Conservation (phyloP, 2,797 vertebrate genomes). For the Micropoecilia bifurca region DNA sequence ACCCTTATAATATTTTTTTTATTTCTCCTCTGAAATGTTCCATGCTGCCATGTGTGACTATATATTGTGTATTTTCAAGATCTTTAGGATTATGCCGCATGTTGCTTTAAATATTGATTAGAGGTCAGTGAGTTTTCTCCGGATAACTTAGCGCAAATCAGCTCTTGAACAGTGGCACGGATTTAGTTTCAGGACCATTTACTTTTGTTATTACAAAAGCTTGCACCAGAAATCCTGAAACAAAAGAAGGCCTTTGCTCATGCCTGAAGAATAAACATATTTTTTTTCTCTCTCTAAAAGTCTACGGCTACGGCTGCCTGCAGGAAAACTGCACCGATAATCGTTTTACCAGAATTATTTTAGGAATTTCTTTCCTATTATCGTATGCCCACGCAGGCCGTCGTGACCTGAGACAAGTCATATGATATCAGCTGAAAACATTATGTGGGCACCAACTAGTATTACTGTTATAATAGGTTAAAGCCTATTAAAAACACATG, state of each 20-base stretch:
- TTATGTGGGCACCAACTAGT: slow-evolving; percentile 38
- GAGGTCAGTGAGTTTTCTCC: slow-evolving; percentile 32
- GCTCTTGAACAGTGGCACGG: slow-evolving; percentile 23
- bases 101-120: slow-evolving; percentile 33
- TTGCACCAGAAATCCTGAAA: slow-evolving; percentile 14
- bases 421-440: slow-evolving; percentile 53
- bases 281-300: background rate
- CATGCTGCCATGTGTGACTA: background rate
- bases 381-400: slow-evolving; percentile 31
- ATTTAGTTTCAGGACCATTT: slow-evolving; percentile 54
- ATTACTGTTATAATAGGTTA: slow-evolving; percentile 47
- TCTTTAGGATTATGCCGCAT: background rate
- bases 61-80: background rate
- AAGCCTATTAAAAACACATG: slow-evolving; percentile 48
- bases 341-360: slow-evolving; percentile 45
- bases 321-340: slow-evolving; percentile 23
- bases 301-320: slow-evolving; percentile 4
- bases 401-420: slow-evolving; percentile 28
- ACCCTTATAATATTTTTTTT: background rate
- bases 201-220: slow-evolving; percentile 59
- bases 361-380: slow-evolving; percentile 53
- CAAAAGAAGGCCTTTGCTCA: slow-evolving; percentile 17
- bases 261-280: slow-evolving; percentile 1
- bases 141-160: slow-evolving; percentile 33
- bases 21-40: background rate